Evolutionary conservation across 1,140 invertebrate genomes (phyloP), one percentile per base, ranked within the genome.

Genomic region (Antheraea pernyi): DNA sequence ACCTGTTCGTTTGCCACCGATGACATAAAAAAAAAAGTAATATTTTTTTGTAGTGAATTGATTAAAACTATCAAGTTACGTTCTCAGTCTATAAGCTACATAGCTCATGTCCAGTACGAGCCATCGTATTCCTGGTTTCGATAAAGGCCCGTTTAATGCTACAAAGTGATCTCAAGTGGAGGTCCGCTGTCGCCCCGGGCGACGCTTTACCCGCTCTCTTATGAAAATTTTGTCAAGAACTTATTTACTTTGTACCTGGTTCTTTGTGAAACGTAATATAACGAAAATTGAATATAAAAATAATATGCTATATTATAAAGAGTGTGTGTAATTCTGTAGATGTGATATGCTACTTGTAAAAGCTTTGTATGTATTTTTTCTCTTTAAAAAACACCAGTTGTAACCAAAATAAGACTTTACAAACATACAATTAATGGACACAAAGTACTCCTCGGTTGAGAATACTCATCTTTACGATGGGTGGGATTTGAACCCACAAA

Each of bases 131-230:
- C 46, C 46, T 53, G 7, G 82, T 78, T 76, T 77, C 78, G 75
- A 84, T 85, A 88, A 86, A 88, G 83, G 79, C 77, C 72, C 79
- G 76, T 84, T 85, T 90, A 86, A 88, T 82, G 80, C 82, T 88
- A 86, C 88, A 90, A 91, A 91, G 89, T 85, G 84, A 84, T 82
- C 79, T 82, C 70, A 66, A 84, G 75, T 78, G 74, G 76, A 74
- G 79, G 69, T 59, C 60, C 68, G 48, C 74, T 68, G 89, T 91
- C 86, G 88, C 88, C 78, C 81, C 39, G 78, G 75, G 89, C 86
- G 75, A 89, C 86, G 84, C 79, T 84, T 82, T 83, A 77, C 82
- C 77, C 76, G 68, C 42, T 68, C 81, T 88, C 80, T 83, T 89
- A 85, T 84, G 84, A 86, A 89, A 86, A 89, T 87, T 81, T 80